Base-by-base conservation (phyloP, 2,888 invertebrate species). In the Pocota personata region DNA sequence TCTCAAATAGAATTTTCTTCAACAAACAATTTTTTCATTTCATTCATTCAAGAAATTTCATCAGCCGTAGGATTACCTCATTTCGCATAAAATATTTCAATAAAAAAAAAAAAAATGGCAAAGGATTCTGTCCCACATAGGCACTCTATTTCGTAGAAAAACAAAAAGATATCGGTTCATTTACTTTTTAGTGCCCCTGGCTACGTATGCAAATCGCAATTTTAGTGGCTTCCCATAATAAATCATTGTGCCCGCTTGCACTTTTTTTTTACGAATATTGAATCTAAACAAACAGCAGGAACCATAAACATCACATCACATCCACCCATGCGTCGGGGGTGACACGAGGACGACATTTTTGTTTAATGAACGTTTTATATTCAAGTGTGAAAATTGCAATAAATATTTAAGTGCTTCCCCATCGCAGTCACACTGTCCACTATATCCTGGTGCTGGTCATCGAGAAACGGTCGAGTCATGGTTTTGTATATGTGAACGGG, bases 291-390 rank as follows among this genome's bases (percentile, higher is more conserved):
- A 72, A 82, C 60, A 52, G 35, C 27, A 58, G 24, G 62, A 55
- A 21, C 60, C 84, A 82, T 80, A 69, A 77, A 76, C 75, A 58
- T 48, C 50, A 43, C 16, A 19, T 10, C 24, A 16, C 30, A 40
- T 21, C 62, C 52, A 4, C 2, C 40, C 40, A n/a, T 4, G 14
- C 64, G n/a, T 40, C 32, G 19, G 52, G 12, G 16, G 52, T 40
- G 58, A 24, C 52, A 77, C 43, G n/a, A 73, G 71, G 82, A 82
- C 32, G 67, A 76, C 60, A 82, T 86, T 86, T 82, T 72, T 71
- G 86, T 82, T 86, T 86, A 86, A 86, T 86, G 82, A 86, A 86
- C 86, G 86, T 82, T 86, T 86, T 76, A 86, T 86, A 86, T 86
- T 82, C 82, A 86, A 76, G 86, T 86, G 86, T 77, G 82, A 86